phyloP scores from a whole-genome alignment of 2,888 invertebrate genomes.

The Chaetoderma sp. region DNA sequence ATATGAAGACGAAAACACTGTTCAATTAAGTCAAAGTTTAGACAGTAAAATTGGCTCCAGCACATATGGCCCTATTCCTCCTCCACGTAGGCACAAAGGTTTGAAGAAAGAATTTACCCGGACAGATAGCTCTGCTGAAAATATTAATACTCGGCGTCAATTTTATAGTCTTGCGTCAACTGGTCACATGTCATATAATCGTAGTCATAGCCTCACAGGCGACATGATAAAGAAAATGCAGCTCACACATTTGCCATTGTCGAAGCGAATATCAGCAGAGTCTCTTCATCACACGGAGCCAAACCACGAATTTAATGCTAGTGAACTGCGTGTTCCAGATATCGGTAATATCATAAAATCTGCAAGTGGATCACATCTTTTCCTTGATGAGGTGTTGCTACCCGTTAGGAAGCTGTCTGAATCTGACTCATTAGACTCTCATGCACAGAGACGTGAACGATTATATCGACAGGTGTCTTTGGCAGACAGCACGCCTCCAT shows the following conservation, averaged over 20 bases:
- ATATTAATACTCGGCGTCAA: no score
- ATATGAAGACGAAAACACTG: background rate
- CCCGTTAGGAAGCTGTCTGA: slow-evolving; percentile 10
- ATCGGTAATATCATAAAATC: slow-evolving; percentile 51
- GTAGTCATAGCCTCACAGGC: background rate
- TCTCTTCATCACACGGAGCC: slow-evolving; percentile 38
- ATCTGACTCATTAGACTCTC: background rate
- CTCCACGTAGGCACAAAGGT: slow-evolving; percentile 36
- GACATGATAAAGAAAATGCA: background rate
- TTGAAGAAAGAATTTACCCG: slow-evolving; percentile 37
- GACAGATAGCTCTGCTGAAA: no score
- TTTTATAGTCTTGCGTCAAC: no score
- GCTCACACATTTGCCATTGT: slow-evolving; percentile 8
- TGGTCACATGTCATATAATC: no score
- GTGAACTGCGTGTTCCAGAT: slow-evolving; percentile 26
- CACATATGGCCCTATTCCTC: slow-evolving; percentile 47
- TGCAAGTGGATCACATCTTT: slow-evolving; percentile 59
- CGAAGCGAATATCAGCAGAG: slow-evolving; percentile 42
- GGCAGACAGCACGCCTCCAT: slow-evolving; percentile 49
- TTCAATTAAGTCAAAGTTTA: slow-evolving; percentile 35
- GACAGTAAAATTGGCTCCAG: slow-evolving; percentile 35
- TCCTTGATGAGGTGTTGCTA: slow-evolving; percentile 44
- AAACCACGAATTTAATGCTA: slow-evolving; percentile 16
- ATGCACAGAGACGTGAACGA: slow-evolving; percentile 6
- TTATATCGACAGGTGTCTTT: slow-evolving; percentile 38